Base-by-base conservation (phyloP, 2,113 vertebrate species). In the Hippocampus guttulatus region DNA sequence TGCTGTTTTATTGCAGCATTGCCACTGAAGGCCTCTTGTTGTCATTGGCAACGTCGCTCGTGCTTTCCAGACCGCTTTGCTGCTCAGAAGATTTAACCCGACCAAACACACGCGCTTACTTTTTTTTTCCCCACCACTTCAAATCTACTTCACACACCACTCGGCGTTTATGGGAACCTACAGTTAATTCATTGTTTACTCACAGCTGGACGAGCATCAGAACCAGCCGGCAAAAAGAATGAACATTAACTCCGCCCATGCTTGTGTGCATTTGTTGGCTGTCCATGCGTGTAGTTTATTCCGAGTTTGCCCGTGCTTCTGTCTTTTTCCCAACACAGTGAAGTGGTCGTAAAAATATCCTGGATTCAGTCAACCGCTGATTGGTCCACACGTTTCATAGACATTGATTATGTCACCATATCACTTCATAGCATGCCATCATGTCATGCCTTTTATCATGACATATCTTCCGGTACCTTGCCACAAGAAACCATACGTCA, bases 161-260 rank as follows among this genome's bases (percentile, higher is more conserved):
- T 54, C 60, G 16, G 67, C 77, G 79, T 82, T 88, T 88, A 90
- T 89, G 84, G 75, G 82, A 90, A 76, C 80, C 84, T 88, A 83
- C 80, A 85, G 81, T 76, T 85, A 79, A 83, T 88, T 87, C 82
- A 81, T 88, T 88, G 83, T 84, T 87, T 87, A 85, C 82, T 88
- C 86, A 77, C 84, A 73, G 84, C 81, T 76, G 86, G 84, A 75
- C 69, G 77, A 79, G 71, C 80, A 81, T 85, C 77, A 61, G 72
- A 87, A 68, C 55, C 84, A 87, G 69, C 76, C 64, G 61, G 81
- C 83, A 84, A 78, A 89, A 88, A 49, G 61, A 75, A 88, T 86
- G 78, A 87, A 79, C 73, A 77, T 90, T 87, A 84, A 76, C 62
- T 67, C 16, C 40, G 40, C 71, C 80, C 69, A 67, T 72, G 58